phyloP scores from a whole-genome alignment of 2,113 vertebrate species.

The Cathartes aura region DNA sequence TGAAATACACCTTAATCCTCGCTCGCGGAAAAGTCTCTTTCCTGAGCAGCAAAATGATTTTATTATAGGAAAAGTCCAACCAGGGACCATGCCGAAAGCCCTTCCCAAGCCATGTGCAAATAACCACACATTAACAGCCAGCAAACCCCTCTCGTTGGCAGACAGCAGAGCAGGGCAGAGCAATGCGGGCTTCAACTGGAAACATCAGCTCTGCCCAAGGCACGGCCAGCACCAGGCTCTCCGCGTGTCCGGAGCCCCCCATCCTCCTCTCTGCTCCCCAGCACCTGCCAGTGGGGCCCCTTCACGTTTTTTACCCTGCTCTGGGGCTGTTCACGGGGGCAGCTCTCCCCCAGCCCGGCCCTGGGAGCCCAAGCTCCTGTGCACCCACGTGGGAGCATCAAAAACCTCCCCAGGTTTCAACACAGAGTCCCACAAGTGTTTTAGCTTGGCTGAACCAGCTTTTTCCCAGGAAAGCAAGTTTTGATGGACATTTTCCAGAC shows the following conservation, averaged over 20 bases:
- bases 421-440: background rate
- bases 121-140: background rate
- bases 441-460: background rate
- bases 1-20: background rate
- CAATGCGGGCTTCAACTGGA: accelerated
- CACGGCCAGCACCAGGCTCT: background rate
- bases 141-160: background rate
- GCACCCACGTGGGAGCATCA: background rate
- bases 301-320: background rate
- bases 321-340: background rate
- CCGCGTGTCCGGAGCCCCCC: background rate
- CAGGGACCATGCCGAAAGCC: background rate
- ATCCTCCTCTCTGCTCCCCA: background rate
- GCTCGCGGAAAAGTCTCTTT: background rate
- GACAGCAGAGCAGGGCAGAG: background rate
- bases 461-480: background rate
- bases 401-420: background rate
- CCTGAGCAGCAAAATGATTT: background rate
- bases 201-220: background rate
- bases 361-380: background rate
- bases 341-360: background rate
- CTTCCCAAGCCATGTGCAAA: conserved; percentile 3
- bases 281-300: background rate
- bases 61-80: background rate
- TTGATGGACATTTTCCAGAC: background rate